Conservation (phyloP, 2,888 invertebrate species). For the Cremastobaeus sp. region DNA sequence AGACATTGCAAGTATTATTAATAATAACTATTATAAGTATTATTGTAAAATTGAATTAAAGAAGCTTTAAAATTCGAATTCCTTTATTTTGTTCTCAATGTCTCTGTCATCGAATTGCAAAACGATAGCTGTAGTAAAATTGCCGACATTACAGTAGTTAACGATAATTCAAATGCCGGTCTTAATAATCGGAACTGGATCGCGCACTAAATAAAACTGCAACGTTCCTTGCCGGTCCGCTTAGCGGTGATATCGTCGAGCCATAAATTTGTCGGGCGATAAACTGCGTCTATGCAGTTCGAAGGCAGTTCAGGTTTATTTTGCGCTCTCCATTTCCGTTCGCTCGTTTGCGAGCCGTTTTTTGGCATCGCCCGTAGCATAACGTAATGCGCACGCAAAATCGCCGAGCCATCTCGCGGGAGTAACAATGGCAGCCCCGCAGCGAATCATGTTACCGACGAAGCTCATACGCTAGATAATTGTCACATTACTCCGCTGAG, state of each 20-base stretch:
- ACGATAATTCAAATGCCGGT: background rate
- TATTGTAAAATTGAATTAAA: too few relatives aligned
- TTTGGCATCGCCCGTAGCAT: slow-evolving; percentile 24
- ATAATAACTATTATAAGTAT: too few relatives aligned
- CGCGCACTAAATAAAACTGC: slow-evolving; percentile 6
- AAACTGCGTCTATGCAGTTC: slow-evolving; percentile 57
- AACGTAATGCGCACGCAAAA: slow-evolving; percentile 56
- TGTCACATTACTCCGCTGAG: slow-evolving; percentile 57
- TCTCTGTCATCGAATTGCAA: too few relatives aligned
- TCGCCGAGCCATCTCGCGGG: slow-evolving; percentile 60
- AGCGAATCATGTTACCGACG: slow-evolving; percentile 63
- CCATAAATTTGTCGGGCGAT: slow-evolving; percentile 64
- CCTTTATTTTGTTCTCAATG: too few relatives aligned
- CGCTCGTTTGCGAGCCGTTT: slow-evolving; percentile 6
- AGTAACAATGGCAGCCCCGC: slow-evolving; percentile 61
- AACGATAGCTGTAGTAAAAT: slow-evolving; percentile 8
- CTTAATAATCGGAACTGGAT: slow-evolving; percentile 12
- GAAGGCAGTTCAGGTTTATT: slow-evolving; percentile 35
- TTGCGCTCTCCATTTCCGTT: slow-evolving; percentile 17
- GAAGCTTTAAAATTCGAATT: too few relatives aligned
- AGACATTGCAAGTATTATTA: too few relatives aligned
- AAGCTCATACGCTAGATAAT: slow-evolving; percentile 53
- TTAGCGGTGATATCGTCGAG: slow-evolving; percentile 14
- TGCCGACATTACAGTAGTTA: slow-evolving; percentile 3
- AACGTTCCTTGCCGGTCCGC: slow-evolving; percentile 4